phyloP scores from a whole-genome alignment of 2,797 vertebrate genomes.

The Onychomys torridus region DNA sequence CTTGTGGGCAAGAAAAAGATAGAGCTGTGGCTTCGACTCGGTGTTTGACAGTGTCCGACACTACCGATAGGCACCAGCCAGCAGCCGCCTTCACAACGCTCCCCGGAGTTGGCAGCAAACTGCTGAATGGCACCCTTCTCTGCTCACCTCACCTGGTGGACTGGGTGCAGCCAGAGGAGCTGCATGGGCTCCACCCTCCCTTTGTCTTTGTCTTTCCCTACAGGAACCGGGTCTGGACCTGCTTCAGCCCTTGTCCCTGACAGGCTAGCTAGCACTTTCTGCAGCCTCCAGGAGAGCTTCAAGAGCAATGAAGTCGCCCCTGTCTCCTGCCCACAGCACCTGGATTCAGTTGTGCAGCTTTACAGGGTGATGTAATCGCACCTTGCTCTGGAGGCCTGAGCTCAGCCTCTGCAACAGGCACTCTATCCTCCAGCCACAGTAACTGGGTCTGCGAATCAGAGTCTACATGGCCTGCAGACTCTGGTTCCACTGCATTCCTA shows the following conservation, averaged over 20 bases:
- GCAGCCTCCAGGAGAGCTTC: not conserved
- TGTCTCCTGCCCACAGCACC: not conserved
- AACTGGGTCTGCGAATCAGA: not conserved
- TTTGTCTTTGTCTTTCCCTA: not conserved
- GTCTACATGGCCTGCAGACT: not conserved
- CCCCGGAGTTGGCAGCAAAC: accelerated
- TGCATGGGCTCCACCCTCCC: not conserved
- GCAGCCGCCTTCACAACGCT: not conserved
- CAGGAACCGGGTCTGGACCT: conserved; percentile 29
- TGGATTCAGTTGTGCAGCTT: not conserved
- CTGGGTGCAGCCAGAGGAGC: not conserved
- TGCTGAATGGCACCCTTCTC: accelerated
- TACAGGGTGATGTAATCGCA: not conserved
- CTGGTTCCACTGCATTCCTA: not conserved
- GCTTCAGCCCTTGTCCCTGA: not conserved
- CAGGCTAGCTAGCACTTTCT: not conserved
- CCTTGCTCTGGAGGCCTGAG: not conserved
- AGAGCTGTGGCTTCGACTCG: not conserved
- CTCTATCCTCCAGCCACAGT: not conserved
- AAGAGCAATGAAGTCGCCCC: not conserved
- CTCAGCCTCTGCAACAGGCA: not conserved
- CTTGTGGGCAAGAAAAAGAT: not conserved
- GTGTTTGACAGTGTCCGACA: too few species aligned
- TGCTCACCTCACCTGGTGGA: not conserved
- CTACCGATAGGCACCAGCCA: not conserved